Evolutionary conservation across 2,113 vertebrate genomes (phyloP).

Genomic region (Oplegnathus fasciatus): DNA sequence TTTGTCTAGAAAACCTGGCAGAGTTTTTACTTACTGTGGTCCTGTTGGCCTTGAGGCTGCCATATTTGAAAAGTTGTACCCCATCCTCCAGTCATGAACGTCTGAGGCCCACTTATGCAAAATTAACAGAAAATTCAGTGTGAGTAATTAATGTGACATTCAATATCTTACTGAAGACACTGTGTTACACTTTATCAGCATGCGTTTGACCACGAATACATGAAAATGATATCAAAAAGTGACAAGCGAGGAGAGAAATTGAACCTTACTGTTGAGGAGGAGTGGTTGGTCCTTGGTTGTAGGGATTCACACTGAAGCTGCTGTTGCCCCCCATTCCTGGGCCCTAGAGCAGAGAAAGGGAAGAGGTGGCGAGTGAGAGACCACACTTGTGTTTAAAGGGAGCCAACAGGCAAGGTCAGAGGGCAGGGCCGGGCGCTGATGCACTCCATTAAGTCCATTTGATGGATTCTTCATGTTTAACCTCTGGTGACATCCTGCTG

Average conservation of each 20-base stretch:
- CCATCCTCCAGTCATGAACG: constrained; percentile 97
- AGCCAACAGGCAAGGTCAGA: constrained; percentile 81
- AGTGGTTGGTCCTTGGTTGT: constrained; percentile 92
- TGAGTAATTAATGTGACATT: not conserved
- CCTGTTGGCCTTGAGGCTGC: constrained; percentile 96
- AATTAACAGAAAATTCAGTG: constrained; percentile 21
- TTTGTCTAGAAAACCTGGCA: not conserved
- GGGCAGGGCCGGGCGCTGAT: constrained; percentile 75
- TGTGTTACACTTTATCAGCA: not conserved
- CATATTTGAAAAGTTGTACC: constrained; percentile 97
- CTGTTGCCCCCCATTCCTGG: constrained; percentile 89
- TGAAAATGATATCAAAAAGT: not conserved
- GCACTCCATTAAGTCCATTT: constrained; percentile 85
- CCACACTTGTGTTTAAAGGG: constrained; percentile 82
- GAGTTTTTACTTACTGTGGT: constrained; percentile 86
- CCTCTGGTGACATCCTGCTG: constrained; percentile 80
- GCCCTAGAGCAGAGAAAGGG: constrained; percentile 84
- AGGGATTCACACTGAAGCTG: constrained; percentile 93
- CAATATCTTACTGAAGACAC: not conserved
- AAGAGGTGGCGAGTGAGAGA: constrained; percentile 72
- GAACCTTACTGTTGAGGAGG: constrained; percentile 95
- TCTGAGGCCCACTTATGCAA: constrained; percentile 90
- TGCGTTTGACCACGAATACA: not conserved
- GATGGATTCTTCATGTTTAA: constrained; percentile 85
- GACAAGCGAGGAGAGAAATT: not conserved